Percentiles rank a stretch among this genome's conserved stretches.
phyloP scores from a whole-genome alignment of 2,888 invertebrate species.

The Hecatera dysodea region DNA sequence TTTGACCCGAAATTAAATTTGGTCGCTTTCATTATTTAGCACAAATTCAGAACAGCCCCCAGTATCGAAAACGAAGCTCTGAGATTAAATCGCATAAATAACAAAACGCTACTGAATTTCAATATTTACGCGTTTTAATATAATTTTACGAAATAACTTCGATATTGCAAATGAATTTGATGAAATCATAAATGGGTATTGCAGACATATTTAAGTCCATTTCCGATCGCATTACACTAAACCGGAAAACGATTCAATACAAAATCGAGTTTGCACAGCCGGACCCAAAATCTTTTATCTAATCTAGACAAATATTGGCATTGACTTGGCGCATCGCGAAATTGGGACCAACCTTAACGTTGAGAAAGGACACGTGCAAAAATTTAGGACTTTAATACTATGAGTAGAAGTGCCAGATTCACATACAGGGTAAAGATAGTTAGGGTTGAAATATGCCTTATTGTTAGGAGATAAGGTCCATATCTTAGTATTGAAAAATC shows the following conservation, averaged over 20 bases:
- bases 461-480: slow-evolving; percentile 74
- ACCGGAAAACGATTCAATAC: slow-evolving; percentile 71
- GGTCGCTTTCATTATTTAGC: slow-evolving; percentile 14
- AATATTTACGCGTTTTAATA: slow-evolving; percentile 50
- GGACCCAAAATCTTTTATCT: slow-evolving; percentile 78
- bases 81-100: slow-evolving; percentile 48
- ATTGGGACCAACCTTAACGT: slow-evolving; percentile 67
- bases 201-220: slow-evolving; percentile 61
- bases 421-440: slow-evolving; percentile 53
- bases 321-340: slow-evolving; percentile 78
- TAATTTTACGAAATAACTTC: slow-evolving; percentile 32
- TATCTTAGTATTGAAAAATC: slow-evolving; percentile 73
- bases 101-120: slow-evolving; percentile 1
- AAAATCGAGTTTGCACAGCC: slow-evolving; percentile 69
- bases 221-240: slow-evolving; percentile 64
- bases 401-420: slow-evolving; percentile 65
- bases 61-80: slow-evolving; percentile 14
- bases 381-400: slow-evolving; percentile 64
- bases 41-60: slow-evolving; percentile 17
- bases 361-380: slow-evolving; percentile 46
- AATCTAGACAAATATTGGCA: slow-evolving; percentile 84
- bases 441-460: slow-evolving; percentile 72
- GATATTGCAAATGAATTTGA: slow-evolving; percentile 42
- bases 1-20: slow-evolving; percentile 43
- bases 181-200: slow-evolving; percentile 52